Evolutionary conservation across 2,113 vertebrate species (phyloP).

Genomic region (Odontophorus gujanensis): DNA sequence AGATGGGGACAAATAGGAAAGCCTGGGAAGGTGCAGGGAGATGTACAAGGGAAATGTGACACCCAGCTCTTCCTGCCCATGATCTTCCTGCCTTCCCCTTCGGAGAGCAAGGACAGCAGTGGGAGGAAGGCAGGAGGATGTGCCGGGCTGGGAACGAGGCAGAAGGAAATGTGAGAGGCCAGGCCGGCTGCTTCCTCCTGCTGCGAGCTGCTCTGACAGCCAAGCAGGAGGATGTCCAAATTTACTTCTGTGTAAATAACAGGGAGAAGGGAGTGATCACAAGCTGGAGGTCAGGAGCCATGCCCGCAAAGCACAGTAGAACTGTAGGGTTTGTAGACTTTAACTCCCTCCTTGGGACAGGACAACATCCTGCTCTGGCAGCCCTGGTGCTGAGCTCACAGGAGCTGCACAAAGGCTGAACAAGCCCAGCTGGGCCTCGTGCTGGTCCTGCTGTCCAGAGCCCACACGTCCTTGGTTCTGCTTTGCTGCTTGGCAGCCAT

Average conservation of each 20-base stretch:
- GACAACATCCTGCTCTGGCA: not conserved
- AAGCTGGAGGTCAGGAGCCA: not conserved
- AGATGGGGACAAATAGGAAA: not conserved
- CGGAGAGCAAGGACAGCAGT: not conserved
- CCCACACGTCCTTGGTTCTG: not conserved
- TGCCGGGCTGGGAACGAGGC: not conserved
- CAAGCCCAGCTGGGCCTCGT: fast-evolving
- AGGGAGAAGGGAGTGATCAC: not conserved
- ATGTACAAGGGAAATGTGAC: not conserved
- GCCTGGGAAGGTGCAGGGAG: not conserved
- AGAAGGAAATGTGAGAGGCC: not conserved
- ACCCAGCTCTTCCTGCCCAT: not conserved
- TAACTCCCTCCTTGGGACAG: not conserved
- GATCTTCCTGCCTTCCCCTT: not conserved
- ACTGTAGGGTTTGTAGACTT: not conserved
- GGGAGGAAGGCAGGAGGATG: not conserved
- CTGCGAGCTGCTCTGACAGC: not conserved
- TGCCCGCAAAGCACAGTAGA: not conserved
- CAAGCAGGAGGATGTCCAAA: not conserved
- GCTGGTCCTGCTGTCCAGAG: not conserved
- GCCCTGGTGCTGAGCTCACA: not conserved
- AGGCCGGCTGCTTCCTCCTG: not conserved
- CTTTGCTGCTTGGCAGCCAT: not conserved
- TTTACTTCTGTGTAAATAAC: not conserved
- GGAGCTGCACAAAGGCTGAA: not conserved